Evolutionary conservation across 2,113 vertebrate species (phyloP).

Genomic region (Sitta europaea): DNA sequence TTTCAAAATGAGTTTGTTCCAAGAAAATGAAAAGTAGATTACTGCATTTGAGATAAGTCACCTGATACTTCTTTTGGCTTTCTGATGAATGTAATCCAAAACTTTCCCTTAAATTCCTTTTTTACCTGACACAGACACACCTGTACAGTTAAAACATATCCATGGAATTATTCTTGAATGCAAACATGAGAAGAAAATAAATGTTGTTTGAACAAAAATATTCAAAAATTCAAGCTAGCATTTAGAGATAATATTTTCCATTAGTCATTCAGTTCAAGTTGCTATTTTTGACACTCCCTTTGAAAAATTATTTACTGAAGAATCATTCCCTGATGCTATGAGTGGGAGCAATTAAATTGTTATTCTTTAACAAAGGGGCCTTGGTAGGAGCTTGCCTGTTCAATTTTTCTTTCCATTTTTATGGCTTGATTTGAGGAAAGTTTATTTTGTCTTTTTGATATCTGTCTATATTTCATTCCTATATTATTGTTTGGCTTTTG

Average conservation of each 20-base stretch:
- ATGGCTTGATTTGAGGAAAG: background rate
- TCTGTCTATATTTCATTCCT: background rate
- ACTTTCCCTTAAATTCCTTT: background rate
- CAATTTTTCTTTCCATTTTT: background rate
- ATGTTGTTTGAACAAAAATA: background rate
- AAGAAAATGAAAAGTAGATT: background rate
- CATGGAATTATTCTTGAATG: background rate
- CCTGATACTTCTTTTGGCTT: fast-evolving
- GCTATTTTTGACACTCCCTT: background rate
- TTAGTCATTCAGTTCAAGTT: background rate
- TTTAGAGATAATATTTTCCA: background rate
- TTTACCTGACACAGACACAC: background rate
- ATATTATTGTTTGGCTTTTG: background rate
- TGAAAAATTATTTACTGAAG: background rate
- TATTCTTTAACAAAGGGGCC: background rate
- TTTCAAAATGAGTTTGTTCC: background rate
- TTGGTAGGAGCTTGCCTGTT: background rate
- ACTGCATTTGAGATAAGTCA: background rate
- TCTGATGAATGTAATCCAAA: background rate
- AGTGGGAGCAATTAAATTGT: background rate
- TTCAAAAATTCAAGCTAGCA: background rate
- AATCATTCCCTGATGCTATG: background rate
- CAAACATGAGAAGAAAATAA: background rate
- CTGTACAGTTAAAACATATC: background rate
- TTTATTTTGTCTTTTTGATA: background rate